Evolutionary conservation across 1,140 invertebrate species (phyloP), one percentile per base, ranked within the genome.

Genomic region (Drosophila chauvacae): DNA sequence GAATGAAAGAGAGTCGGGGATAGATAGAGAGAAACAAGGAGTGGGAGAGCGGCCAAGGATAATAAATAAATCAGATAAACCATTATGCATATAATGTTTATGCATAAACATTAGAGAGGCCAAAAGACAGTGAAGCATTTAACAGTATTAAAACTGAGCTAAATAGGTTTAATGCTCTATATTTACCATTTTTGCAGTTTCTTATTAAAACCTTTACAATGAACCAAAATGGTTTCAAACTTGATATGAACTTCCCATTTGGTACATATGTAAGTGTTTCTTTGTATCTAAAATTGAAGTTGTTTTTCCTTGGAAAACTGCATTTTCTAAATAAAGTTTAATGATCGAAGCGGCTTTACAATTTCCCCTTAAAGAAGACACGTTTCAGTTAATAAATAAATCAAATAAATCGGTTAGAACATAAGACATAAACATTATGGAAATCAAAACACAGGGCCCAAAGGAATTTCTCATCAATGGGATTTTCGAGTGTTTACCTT

Each of bases 11-110:
- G 55, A 63, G 56, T 51, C 37, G 26, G 47, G 14, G 45, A 50
- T 33, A 39, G 48, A 35, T 30, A 41, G 48, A 47, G 48, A 48
- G 23, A 30, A 48, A 45, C 39, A 26, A 13, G 20, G 16, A 30
- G 30, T 20, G 30, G 42, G 20, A 45, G 35, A 20, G 23, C 35
- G 42, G 18, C 41, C 28, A 47, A 41, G 51, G 41, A 59, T 61
- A 75, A 84, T 84, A 88, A 88, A 88, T 88, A 81, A 90, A 90
- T 81, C 81, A 81, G 75, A 87, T 69, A 80, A 74, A 61, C 20
- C 45, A 76, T 39, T 80, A 78, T 77, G 23, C n/a, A 70, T 66
- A 44, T 23, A 23, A 23, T 23, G 23, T 23, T 39, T 84, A 78
- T 77, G 23, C n/a, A 70, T 66, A 44, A 39, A 44, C 62, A 70